Evolutionary conservation across 2,888 invertebrate genomes (phyloP), one percentile per base, ranked within the genome.

Genomic region (Brassicogethes aeneus): DNA sequence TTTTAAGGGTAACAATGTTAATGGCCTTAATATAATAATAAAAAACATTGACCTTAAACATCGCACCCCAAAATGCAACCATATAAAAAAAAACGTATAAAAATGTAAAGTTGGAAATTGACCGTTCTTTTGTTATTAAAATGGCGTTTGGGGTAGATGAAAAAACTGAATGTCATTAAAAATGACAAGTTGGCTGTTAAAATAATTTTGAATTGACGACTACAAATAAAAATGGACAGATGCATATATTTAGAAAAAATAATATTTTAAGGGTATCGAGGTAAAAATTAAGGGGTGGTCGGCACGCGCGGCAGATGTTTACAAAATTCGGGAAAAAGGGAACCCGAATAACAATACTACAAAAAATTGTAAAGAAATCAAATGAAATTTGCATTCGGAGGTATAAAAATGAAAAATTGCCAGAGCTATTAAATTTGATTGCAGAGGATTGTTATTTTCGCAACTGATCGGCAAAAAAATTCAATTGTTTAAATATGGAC

Each of bases 271-370:
- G 56, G 56, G 10, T 53, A 51, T 56, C 55, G 47, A 49, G 42
- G 43, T 30, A 32, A 48, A 46, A 37, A 41, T 47, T 40, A 43
- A 44, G 45, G 37, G 43, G 17, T 37, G 41, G 12, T 12, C 41
- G 41, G 40, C 57, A 60, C 57, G 58, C 53, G 57, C 42, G 50
- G 64, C 66, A 66, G 66, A 62, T 66, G 67, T 67, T 66, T 66
- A 61, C 63, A 57, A 55, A 65, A 64, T 63, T 62, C 62, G 57
- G 64, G 62, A 65, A 67, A 65, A 54, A 48, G 58, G 65, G 62
- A 60, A 57, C 53, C 54, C 49, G 52, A 47, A 55, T 56, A 61
- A 59, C 55, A 50, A 53, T 47, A 54, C 51, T 56, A 60, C 52
- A 54, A 44, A 54, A 60, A 58, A 57, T 57, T 56, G 45, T 56